phyloP scores from a whole-genome alignment of 2,888 invertebrate species.

The Watsonalla binaria region DNA sequence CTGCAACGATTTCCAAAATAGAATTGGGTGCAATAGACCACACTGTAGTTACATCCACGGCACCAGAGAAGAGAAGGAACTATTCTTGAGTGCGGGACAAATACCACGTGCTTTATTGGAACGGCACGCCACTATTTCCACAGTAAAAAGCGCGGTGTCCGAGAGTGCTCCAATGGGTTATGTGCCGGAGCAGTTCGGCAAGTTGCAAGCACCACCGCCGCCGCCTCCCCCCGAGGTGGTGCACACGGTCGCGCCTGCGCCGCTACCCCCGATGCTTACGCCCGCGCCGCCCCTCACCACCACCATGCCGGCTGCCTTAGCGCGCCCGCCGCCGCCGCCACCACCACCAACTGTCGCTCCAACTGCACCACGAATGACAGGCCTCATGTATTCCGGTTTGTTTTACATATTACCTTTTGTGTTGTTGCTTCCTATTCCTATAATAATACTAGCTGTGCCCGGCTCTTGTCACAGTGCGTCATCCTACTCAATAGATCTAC shows the following conservation, averaged over 20 bases:
- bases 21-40: slow-evolving; percentile 46
- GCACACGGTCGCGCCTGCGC: slow-evolving; percentile 13
- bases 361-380: slow-evolving; percentile 18
- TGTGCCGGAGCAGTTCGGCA: neutral
- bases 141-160: slow-evolving; percentile 9
- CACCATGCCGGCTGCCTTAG: slow-evolving; percentile 19
- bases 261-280: slow-evolving; percentile 17
- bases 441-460: no score
- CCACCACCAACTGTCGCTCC: slow-evolving; percentile 26
- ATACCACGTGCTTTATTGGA: slow-evolving; percentile 52
- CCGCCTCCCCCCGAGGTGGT: slow-evolving; percentile 27
- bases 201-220: slow-evolving; percentile 23
- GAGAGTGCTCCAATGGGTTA: neutral
- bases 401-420: no score
- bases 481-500: no score
- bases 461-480: no score
- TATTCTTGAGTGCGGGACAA: slow-evolving; percentile 43
- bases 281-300: slow-evolving; percentile 15
- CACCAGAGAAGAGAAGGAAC: slow-evolving; percentile 49
- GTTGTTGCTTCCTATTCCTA: no score
- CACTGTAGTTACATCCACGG: slow-evolving; percentile 59
- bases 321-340: slow-evolving; percentile 19
- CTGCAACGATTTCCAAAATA: slow-evolving; percentile 64
- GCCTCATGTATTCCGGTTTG: slow-evolving; percentile 32
- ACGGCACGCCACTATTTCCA: slow-evolving; percentile 44